These are phyloP conservation scores for Dendrophyllia cribrosa DNA, from an alignment of 64 coral and sea anemone genomes.

Conservation along the genomic window DNA sequence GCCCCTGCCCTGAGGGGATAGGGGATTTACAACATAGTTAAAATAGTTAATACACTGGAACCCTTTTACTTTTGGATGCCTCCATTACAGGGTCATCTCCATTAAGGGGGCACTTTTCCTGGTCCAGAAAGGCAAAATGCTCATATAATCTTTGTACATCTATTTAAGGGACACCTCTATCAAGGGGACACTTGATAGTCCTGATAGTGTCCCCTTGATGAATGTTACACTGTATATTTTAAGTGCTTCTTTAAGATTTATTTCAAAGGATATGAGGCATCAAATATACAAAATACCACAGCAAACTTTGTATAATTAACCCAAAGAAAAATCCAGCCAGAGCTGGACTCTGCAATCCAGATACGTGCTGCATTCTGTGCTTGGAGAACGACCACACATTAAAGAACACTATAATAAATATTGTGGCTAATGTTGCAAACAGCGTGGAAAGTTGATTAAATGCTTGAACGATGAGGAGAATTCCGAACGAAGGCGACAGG, in stretches of 20 bases:
- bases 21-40: no score
- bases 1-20: no score
- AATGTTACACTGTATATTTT: no score
- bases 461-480: slow-evolving; percentile 58
- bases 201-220: no score
- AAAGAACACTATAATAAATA: slow-evolving; percentile 46
- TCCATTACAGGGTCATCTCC: no score
- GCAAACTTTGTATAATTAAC: slow-evolving; percentile 76
- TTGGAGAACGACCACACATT: slow-evolving; percentile 71
- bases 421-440: slow-evolving; percentile 43
- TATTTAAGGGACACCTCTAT: no score
- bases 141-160: no score
- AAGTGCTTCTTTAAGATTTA: not conserved
- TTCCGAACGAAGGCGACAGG: slow-evolving; percentile 49
- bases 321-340: slow-evolving; percentile 95
- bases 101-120: no score
- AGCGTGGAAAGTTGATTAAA: slow-evolving; percentile 49
- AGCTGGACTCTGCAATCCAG: slow-evolving; percentile 75
- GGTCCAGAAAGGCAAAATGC: no score
- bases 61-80: no score
- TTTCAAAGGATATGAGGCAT: slow-evolving; percentile 93
- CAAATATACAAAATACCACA: slow-evolving; percentile 75
- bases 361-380: slow-evolving; percentile 87
- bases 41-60: no score
- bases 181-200: no score